phyloP scores from a whole-genome alignment of 1,140 invertebrate species.

The Caenorhabditis tropicalis region DNA sequence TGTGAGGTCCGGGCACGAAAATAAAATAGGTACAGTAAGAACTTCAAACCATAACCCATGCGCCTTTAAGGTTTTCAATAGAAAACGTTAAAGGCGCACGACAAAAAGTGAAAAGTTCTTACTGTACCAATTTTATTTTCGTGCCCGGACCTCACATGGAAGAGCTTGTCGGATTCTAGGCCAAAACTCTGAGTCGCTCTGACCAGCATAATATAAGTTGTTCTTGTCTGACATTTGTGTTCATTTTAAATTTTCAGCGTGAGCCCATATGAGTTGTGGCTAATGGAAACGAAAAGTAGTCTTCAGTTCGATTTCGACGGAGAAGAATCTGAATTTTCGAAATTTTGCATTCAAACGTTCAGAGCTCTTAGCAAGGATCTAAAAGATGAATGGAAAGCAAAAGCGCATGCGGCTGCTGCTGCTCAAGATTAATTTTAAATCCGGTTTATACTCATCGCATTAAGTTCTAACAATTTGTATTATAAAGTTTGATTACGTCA shows the following conservation, averaged over 20 bases:
- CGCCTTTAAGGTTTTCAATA: too few relatives aligned
- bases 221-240: too few relatives aligned
- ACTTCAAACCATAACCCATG: too few relatives aligned
- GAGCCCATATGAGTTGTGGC: not conserved
- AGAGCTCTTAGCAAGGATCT: not conserved
- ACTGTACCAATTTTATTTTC: too few relatives aligned
- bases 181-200: too few relatives aligned
- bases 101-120: too few relatives aligned
- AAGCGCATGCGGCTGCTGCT: not conserved
- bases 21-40: too few relatives aligned
- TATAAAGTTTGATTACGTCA: not conserved
- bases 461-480: not conserved
- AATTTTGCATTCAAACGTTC: constrained; percentile 25
- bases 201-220: too few relatives aligned
- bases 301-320: not conserved
- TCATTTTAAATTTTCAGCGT: constrained; percentile 11
- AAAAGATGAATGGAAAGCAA: constrained; percentile 29
- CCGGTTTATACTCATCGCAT: not conserved
- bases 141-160: too few relatives aligned
- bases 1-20: too few relatives aligned
- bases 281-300: not conserved
- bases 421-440: not conserved
- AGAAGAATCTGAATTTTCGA: not conserved
- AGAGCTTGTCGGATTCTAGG: too few relatives aligned
- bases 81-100: too few relatives aligned